These are phyloP conservation scores for Leptogaster cylindrica DNA, from an alignment of 2,888 invertebrate species.

Conservation along the genomic window DNA sequence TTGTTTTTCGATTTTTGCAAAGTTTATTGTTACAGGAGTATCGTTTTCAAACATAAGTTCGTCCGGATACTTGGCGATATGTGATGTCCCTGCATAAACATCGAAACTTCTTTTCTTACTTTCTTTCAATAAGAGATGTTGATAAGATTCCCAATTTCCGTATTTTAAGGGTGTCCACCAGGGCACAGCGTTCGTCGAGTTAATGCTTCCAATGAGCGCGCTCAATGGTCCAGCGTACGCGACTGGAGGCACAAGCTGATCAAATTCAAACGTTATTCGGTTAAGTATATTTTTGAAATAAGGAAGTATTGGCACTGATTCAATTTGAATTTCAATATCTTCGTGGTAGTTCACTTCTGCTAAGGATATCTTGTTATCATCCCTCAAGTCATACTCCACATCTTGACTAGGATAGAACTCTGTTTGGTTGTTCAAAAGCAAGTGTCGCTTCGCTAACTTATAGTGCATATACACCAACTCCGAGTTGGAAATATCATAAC, in stretches of 20 bases:
- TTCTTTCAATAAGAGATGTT: not conserved
- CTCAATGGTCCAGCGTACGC: not conserved
- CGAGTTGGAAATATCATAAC: not conserved
- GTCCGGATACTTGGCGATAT: not conserved
- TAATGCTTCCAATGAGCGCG: not conserved
- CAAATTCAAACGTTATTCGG: not conserved
- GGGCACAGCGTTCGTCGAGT: not conserved
- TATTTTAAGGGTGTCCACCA: not conserved
- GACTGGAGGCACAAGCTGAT: not conserved
- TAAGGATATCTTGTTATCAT: not conserved
- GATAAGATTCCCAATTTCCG: conserved; percentile 1
- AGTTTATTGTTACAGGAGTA: not conserved
- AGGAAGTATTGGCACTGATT: too few relatives aligned
- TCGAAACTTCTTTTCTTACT: not conserved
- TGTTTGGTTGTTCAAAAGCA: not conserved
- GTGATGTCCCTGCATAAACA: not conserved
- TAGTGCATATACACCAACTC: not conserved
- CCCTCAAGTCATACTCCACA: not conserved
- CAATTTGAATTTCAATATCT: not conserved
- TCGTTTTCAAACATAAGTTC: not conserved
- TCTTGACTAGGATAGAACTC: conserved; percentile 1
- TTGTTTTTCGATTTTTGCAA: not conserved
- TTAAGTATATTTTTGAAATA: not conserved
- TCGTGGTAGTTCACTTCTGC: not conserved
- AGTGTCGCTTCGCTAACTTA: not conserved